Conservation (phyloP, 2,888 invertebrate species). For the Tipula helvola region DNA sequence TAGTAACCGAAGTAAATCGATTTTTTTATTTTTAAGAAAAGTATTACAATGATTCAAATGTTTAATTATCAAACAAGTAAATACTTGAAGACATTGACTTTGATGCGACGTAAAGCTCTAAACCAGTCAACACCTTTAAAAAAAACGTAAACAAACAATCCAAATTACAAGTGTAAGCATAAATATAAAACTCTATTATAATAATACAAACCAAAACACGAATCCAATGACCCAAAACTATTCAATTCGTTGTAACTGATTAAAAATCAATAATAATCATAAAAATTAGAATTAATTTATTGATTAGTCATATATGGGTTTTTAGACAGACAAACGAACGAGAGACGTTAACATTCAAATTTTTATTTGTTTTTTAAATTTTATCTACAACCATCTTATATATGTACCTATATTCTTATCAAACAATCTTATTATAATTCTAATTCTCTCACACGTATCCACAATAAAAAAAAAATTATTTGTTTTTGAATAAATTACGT, state of each 20-base stretch:
- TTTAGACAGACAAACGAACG: not conserved
- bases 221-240: not conserved
- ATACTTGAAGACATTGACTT: no score
- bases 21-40: no score
- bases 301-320: conserved; percentile 4
- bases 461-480: not conserved
- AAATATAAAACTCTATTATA: not conserved
- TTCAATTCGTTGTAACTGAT: not conserved
- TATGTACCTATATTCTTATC: not conserved
- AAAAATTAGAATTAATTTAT: not conserved
- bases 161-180: not conserved
- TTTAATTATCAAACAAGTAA: no score
- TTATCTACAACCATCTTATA: not conserved
- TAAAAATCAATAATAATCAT: not conserved
- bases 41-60: no score
- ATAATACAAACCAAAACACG: not conserved
- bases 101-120: not conserved
- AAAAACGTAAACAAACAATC: not conserved
- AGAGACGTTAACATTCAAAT: not conserved
- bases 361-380: not conserved
- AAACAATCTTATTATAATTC: not conserved
- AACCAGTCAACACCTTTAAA: not conserved
- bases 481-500: not conserved
- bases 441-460: not conserved
- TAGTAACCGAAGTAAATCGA: no score